Percentiles rank a stretch among this genome's conserved stretches.
phyloP scores from a whole-genome alignment of 2,113 vertebrate genomes.

The Callionymus lyra region DNA sequence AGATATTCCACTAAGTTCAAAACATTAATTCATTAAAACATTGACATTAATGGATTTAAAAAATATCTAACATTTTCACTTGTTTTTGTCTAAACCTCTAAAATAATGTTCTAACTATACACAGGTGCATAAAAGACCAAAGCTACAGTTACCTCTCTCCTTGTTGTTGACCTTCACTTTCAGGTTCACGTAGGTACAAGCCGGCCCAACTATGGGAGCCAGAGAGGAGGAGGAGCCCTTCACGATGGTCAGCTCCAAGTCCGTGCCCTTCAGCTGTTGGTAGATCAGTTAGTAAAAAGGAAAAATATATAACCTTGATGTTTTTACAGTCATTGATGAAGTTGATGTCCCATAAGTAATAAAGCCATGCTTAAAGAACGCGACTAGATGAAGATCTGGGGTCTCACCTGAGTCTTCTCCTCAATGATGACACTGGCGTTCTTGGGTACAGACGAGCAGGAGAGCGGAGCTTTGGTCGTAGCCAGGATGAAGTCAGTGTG shows the following conservation, averaged over 20 bases:
- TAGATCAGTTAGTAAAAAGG: conserved; percentile 1
- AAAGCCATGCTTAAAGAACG: too few species aligned
- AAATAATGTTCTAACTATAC: too few species aligned
- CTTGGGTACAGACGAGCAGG: conserved; percentile 75
- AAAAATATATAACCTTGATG: too few species aligned
- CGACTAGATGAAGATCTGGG: too few species aligned
- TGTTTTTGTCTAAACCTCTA: too few species aligned
- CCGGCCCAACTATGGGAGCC: conserved; percentile 65
- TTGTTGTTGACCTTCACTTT: conserved; percentile 68
- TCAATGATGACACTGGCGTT: conserved; percentile 77
- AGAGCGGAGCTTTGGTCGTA: conserved; percentile 84
- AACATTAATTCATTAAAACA: too few species aligned
- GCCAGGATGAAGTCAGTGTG: conserved; percentile 87
- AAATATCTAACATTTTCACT: too few species aligned
- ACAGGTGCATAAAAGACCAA: too few species aligned
- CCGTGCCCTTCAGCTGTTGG: conserved; percentile 82
- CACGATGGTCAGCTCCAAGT: conserved; percentile 83
- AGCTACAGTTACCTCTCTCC: conserved; percentile 74
- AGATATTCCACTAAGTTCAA: too few species aligned
- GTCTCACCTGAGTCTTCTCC: conserved; percentile 81
- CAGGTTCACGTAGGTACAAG: conserved; percentile 84
- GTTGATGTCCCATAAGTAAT: too few species aligned
- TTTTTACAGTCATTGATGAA: too few species aligned
- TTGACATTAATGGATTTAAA: too few species aligned
- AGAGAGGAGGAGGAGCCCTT: conserved; percentile 53